Base-by-base conservation (phyloP, 1,140 invertebrate species). In the Meteorus sp. region DNA sequence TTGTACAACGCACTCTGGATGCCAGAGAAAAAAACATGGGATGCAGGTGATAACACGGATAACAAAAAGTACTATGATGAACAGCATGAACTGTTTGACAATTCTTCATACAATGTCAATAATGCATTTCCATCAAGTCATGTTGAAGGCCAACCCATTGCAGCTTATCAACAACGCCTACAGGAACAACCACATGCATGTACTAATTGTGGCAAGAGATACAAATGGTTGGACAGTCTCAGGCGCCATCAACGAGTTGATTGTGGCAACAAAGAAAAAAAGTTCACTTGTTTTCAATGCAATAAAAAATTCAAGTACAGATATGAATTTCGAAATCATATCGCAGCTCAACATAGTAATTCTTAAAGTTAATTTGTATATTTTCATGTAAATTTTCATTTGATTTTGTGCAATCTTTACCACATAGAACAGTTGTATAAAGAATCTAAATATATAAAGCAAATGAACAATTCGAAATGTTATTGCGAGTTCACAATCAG, bases 191-290 rank as follows among this genome's bases (percentile, higher is more conserved):
- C 61, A 4, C 66, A 72, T 25, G 27, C 71, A 1, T 77, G 72
- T 47, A 55, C 58, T 2, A 41, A 56, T 23, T 85, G 83, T 44
- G 80, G 78, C 1, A 79, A 79, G 51, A 70, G 62, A n/a, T 85
- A 85, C 66, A 80, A 81, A 50, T 80, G 81, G 69, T 64, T 74
- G 19, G 77, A 80, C 35, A 82, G 81, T 59, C 62, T 85, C 6
- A 74, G 71, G 23, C 74, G 83, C 11, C 84, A 85, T 61, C 72
- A 79, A 51, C 73, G 81, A 7, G 82, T 83, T n/a, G 83, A 84
- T 45, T 85, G 84, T 39, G 82, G 83, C 1, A 76, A 81, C 19
- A 82, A 83, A 54, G 75, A 70, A 6, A 78, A 73, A 53, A 68
- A 62, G 52, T 78, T 76, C 27, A 35, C 65, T 0, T 77, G 77